These are phyloP conservation scores for Channa argus DNA, from an alignment of 2,113 vertebrate genomes.

Conservation along the genomic window DNA sequence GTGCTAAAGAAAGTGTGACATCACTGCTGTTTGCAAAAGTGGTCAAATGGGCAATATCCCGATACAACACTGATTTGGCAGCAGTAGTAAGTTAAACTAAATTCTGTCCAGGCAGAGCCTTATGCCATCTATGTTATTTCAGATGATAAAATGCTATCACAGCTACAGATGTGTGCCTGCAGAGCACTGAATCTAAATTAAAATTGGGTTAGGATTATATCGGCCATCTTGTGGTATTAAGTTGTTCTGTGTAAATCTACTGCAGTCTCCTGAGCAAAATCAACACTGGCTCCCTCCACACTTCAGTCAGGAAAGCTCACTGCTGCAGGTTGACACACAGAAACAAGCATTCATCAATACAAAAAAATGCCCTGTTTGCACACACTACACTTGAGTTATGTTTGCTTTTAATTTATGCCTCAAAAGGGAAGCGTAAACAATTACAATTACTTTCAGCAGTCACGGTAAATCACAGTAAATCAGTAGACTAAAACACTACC, in stretches of 20 bases:
- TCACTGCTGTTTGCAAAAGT: conserved; percentile 5
- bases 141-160: conserved; percentile 41
- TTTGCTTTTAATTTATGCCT: conserved; percentile 71
- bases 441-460: conserved; percentile 73
- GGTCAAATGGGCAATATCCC: not conserved
- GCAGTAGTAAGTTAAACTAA: conserved; percentile 17
- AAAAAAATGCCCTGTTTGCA: conserved; percentile 51
- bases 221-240: conserved; percentile 42
- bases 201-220: conserved; percentile 44
- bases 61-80: conserved; percentile 7
- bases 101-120: conserved; percentile 11
- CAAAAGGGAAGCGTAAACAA: conserved; percentile 70
- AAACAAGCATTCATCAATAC: conserved; percentile 50
- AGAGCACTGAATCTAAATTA: conserved; percentile 40
- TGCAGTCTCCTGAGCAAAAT: conserved; percentile 51
- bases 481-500: conserved; percentile 66
- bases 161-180: conserved; percentile 16
- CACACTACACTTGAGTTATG: conserved; percentile 60
- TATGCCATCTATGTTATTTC: conserved; percentile 27
- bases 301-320: conserved; percentile 32
- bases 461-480: conserved; percentile 74
- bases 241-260: conserved; percentile 33
- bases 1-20: not conserved
- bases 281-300: conserved; percentile 22
- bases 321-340: conserved; percentile 25